A percentile compares a stretch with the other conserved stretches of the same genome.
These are phyloP conservation scores for Lepidocyrtinus sp. DNA, from an alignment of 2,888 invertebrate species.

Conservation along the genomic window DNA sequence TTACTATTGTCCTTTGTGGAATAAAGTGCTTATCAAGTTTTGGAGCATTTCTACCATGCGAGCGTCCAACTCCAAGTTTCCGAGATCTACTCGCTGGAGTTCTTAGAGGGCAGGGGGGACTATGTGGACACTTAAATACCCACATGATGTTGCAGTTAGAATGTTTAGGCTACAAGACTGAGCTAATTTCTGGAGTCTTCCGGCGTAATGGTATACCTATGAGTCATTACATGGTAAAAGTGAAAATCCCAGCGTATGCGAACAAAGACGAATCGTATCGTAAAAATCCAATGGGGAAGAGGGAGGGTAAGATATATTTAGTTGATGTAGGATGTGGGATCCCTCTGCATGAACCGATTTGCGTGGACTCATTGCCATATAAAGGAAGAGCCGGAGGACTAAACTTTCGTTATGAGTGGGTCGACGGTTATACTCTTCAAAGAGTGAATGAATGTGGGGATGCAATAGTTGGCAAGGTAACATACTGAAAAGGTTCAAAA, in stretches of 20 bases:
- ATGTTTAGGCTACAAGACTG: conserved; percentile 31
- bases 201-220: conserved; percentile 33
- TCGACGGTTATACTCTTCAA: conserved; percentile 36
- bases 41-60: conserved; percentile 44
- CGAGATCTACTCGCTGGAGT: conserved; percentile 1
- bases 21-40: conserved; percentile 45
- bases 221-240: conserved; percentile 31
- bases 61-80: conserved; percentile 31
- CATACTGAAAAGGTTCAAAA: too few relatives aligned
- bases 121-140: conserved; percentile 52
- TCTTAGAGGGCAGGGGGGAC: conserved; percentile 45
- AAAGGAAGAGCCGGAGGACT: conserved; percentile 48
- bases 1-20: neutral
- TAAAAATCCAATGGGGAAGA: neutral
- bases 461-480: conserved; percentile 52
- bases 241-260: conserved; percentile 34
- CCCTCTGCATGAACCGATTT: conserved; percentile 56
- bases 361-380: conserved; percentile 38
- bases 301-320: conserved; percentile 34
- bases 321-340: conserved; percentile 62
- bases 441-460: conserved; percentile 59
- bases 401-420: conserved; percentile 47
- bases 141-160: conserved; percentile 48
- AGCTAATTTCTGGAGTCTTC: conserved; percentile 40
- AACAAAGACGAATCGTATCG: neutral